A percentile compares a stretch with the other conserved stretches of the same genome.
Conservation (phyloP, 1,140 invertebrate species). For the Amphibalanus amphitrite region DNA sequence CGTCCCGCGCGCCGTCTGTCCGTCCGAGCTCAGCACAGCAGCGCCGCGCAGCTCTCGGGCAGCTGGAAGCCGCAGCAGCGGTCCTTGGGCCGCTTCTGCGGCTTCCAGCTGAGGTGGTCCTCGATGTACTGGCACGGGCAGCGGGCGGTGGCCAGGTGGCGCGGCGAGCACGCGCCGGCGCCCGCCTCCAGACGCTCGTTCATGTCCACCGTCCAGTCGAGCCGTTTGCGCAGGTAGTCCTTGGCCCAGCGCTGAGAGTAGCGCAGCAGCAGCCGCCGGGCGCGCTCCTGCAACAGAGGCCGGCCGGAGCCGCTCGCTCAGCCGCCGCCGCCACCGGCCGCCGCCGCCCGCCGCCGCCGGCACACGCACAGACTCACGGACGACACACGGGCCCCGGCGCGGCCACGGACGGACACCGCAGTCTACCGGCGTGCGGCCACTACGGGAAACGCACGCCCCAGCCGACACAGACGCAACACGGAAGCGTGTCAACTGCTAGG, state of each 20-base stretch:
- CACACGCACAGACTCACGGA: background rate
- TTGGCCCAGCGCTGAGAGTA: slow-evolving; percentile 87
- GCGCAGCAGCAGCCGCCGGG: slow-evolving; percentile 49
- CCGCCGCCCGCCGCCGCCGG: background rate
- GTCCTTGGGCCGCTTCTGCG: slow-evolving; percentile 32
- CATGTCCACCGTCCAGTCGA: slow-evolving; percentile 77
- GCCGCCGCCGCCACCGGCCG: background rate
- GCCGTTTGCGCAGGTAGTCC: slow-evolving; percentile 67
- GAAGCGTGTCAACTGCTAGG: too few species aligned
- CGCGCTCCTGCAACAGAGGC: slow-evolving; percentile 24
- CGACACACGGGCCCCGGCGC: too few species aligned
- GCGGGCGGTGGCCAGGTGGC: slow-evolving; percentile 59
- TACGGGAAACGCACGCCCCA: too few species aligned
- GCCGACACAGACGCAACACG: too few species aligned
- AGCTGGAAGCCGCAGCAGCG: slow-evolving; percentile 7
- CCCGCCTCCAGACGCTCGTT: slow-evolving; percentile 20
- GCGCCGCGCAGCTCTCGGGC: too few species aligned
- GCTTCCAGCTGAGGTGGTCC: slow-evolving; percentile 68
- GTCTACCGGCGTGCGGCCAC: too few species aligned
- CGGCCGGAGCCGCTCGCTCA: too few species aligned
- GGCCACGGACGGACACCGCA: too few species aligned
- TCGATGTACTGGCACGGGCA: slow-evolving; percentile 86
- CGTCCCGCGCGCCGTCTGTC: too few species aligned
- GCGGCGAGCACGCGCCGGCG: slow-evolving; percentile 47
- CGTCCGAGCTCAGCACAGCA: too few species aligned